Evolutionary conservation across 2,113 vertebrate species (phyloP).

Genomic region (Epinephelus fuscoguttatus): DNA sequence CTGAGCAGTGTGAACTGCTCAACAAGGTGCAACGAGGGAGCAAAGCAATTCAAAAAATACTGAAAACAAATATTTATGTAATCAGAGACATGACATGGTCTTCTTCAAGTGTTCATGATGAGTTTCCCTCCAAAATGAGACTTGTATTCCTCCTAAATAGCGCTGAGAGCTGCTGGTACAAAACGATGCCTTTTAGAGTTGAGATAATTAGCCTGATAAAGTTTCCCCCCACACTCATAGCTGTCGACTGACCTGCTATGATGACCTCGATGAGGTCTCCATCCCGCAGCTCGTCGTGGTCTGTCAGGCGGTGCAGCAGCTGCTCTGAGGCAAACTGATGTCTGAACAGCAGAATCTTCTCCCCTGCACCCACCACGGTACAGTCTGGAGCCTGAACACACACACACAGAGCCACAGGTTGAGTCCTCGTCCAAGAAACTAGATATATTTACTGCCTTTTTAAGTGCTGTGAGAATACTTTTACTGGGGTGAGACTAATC

Average conservation of each 20-base stretch:
- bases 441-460: background rate
- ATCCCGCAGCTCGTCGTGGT: constrained; percentile 69
- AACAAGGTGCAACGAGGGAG: background rate
- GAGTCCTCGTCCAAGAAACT: background rate
- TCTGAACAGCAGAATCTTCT: constrained; percentile 82
- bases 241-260: constrained; percentile 72
- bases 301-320: constrained; percentile 71
- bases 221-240: background rate
- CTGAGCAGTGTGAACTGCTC: background rate
- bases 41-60: background rate
- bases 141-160: background rate
- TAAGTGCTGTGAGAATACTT: no score
- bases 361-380: constrained; percentile 72
- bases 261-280: constrained; percentile 85
- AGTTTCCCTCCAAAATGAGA: background rate
- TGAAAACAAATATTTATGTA: background rate
- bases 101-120: background rate
- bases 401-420: background rate
- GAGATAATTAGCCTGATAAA: background rate
- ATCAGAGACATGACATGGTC: background rate
- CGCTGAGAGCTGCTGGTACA: background rate
- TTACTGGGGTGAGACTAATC: background rate
- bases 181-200: background rate
- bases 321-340: constrained; percentile 68
- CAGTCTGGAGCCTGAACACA: constrained; percentile 77